These are phyloP conservation scores for Ophioninae sp. DNA, from an alignment of 2,888 invertebrate species.

Conservation along the genomic window DNA sequence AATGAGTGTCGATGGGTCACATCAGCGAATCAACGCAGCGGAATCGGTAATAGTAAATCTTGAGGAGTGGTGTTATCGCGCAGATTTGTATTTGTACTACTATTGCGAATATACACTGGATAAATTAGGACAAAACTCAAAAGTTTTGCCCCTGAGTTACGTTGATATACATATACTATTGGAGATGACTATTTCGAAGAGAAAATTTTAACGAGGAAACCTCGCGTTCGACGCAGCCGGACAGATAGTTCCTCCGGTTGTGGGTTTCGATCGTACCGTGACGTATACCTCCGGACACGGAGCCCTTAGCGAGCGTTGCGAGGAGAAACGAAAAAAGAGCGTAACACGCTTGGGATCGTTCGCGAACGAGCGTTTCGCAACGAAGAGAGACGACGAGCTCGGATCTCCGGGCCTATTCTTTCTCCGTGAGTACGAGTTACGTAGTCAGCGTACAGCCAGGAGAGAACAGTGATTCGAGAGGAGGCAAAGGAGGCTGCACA, in stretches of 20 bases:
- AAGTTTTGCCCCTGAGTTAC: too few species aligned
- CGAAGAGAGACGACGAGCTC: slow-evolving; percentile 55
- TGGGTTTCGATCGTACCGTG: slow-evolving; percentile 25
- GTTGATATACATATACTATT: too few species aligned
- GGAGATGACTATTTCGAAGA: not conserved
- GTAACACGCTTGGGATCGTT: slow-evolving; percentile 58
- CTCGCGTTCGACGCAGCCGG: not conserved
- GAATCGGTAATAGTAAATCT: not conserved
- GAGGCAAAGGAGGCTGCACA: slow-evolving; percentile 42
- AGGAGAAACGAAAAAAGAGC: slow-evolving; percentile 28
- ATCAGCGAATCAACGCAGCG: slow-evolving; percentile 18
- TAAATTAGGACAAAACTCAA: too few species aligned
- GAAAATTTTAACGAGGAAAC: slow-evolving; percentile 7
- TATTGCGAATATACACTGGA: not conserved
- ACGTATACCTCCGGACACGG: slow-evolving; percentile 29
- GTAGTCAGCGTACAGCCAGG: slow-evolving; percentile 47
- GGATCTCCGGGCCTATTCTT: slow-evolving; percentile 56
- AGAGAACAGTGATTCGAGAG: slow-evolving; percentile 60
- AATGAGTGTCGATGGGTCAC: slow-evolving; percentile 34
- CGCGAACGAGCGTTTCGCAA: slow-evolving; percentile 47
- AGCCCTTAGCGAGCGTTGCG: slow-evolving; percentile 31
- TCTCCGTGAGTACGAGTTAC: slow-evolving; percentile 52
- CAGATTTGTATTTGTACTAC: not conserved
- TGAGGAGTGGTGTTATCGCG: not conserved
- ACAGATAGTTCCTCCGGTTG: slow-evolving; percentile 21